These are phyloP conservation scores for Anser brachyrhynchus DNA, from an alignment of 2,113 vertebrate genomes.

Conservation along the genomic window DNA sequence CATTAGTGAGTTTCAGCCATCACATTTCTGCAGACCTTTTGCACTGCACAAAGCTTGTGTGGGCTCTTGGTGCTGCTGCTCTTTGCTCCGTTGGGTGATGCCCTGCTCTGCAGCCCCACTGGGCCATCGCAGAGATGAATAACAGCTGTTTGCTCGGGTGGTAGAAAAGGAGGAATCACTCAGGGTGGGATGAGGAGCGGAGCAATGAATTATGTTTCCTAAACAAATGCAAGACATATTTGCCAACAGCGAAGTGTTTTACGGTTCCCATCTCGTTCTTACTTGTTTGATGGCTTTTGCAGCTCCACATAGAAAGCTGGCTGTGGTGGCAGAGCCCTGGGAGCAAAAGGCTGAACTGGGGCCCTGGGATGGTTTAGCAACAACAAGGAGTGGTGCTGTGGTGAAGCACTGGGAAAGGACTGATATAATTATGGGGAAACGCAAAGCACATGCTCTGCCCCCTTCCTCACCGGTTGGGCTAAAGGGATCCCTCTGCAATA, in stretches of 20 bases:
- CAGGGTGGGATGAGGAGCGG: accelerated
- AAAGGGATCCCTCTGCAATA: not conserved
- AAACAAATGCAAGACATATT: not conserved
- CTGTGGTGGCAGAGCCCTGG: not conserved
- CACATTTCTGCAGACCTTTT: not conserved
- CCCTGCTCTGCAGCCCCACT: not conserved
- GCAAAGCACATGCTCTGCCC: not conserved
- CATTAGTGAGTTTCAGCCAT: not conserved
- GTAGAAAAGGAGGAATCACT: not conserved
- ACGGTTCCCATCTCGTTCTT: not conserved
- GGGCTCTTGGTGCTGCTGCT: not conserved
- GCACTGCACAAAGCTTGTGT: not conserved
- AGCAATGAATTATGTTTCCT: not conserved
- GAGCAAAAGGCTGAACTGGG: not conserved
- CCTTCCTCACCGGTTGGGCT: not conserved
- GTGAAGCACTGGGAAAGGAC: not conserved
- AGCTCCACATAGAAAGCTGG: not conserved
- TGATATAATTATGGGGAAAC: not conserved
- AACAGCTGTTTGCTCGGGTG: not conserved
- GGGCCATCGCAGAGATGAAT: not conserved
- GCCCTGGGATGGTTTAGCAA: not conserved
- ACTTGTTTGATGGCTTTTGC: not conserved
- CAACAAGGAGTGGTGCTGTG: not conserved
- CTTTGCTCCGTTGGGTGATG: accelerated
- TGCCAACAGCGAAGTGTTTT: not conserved